Percentiles rank a stretch among this genome's conserved stretches.
Conservation (phyloP, 2,113 vertebrate species). For the Columba janthina region DNA sequence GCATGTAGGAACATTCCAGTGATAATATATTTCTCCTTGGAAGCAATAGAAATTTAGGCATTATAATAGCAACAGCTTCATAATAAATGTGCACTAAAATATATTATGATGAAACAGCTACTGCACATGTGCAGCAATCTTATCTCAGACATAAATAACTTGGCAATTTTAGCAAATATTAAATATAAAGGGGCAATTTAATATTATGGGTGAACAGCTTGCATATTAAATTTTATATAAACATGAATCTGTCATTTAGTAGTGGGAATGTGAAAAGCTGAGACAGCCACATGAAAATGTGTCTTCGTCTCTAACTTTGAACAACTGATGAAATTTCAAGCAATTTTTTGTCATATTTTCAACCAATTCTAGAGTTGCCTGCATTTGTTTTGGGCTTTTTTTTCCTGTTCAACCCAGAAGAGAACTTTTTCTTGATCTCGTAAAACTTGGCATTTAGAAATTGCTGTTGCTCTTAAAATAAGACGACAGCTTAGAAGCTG, state of each 20-base stretch:
- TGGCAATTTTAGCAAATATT: slow-evolving; percentile 39
- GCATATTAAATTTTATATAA: slow-evolving; percentile 47
- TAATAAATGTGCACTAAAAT: slow-evolving; percentile 5
- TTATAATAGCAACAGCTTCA: not conserved
- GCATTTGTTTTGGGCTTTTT: not conserved
- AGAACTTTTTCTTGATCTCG: not conserved
- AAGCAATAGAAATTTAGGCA: not conserved
- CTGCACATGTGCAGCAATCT: not conserved
- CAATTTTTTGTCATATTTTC: not conserved
- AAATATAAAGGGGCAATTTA: slow-evolving; percentile 9
- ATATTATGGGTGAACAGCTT: slow-evolving; percentile 39
- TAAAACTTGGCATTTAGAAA: slow-evolving; percentile 1
- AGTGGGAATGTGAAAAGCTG: not conserved
- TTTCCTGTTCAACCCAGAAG: not conserved
- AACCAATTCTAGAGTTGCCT: not conserved
- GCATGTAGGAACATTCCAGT: not conserved
- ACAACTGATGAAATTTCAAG: not conserved
- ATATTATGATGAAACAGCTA: not conserved
- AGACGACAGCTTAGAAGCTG: not conserved
- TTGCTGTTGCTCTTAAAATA: not conserved
- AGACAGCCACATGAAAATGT: not conserved
- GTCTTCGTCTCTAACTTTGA: not conserved
- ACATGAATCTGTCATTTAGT: slow-evolving; percentile 25
- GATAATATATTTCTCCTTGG: slow-evolving; percentile 4
- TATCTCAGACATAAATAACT: slow-evolving; percentile 18